phyloP scores from a whole-genome alignment of 1,140 invertebrate genomes.

The Pogonognathellus flavescens region DNA sequence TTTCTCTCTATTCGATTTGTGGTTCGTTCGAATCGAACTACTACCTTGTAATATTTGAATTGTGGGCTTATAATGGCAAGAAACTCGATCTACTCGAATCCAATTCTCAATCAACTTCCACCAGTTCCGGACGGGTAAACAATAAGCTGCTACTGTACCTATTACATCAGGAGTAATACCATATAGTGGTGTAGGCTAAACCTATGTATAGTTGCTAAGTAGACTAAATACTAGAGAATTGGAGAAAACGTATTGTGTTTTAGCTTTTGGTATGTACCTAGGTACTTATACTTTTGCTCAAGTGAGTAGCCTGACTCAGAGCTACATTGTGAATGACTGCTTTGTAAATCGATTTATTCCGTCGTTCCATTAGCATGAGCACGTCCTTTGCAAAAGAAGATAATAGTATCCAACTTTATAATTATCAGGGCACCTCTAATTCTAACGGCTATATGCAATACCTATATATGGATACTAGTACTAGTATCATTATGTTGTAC shows the following conservation, averaged over 20 bases:
- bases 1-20: not conserved
- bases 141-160: constrained; percentile 27
- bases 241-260: not conserved
- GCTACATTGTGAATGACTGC: no score
- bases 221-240: not conserved
- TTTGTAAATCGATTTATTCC: no score
- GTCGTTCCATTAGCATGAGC: no score
- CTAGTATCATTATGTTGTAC: no score
- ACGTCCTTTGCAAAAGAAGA: no score
- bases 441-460: no score
- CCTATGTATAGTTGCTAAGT: not conserved
- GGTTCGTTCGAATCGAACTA: constrained; percentile 22
- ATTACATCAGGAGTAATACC: no score
- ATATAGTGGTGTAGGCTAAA: constrained; percentile 1
- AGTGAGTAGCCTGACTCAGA: not conserved
- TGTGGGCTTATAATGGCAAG: not conserved
- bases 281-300: not conserved
- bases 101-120: constrained; percentile 36
- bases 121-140: constrained; percentile 17
- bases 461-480: no score
- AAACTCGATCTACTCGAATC: constrained; percentile 31
- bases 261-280: not conserved
- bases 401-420: no score
- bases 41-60: not conserved
- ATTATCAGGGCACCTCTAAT: no score